Percentiles rank a stretch among this genome's conserved stretches.
These are phyloP conservation scores for Anastatus disparis DNA, from an alignment of 1,140 invertebrate genomes.

Conservation along the genomic window DNA sequence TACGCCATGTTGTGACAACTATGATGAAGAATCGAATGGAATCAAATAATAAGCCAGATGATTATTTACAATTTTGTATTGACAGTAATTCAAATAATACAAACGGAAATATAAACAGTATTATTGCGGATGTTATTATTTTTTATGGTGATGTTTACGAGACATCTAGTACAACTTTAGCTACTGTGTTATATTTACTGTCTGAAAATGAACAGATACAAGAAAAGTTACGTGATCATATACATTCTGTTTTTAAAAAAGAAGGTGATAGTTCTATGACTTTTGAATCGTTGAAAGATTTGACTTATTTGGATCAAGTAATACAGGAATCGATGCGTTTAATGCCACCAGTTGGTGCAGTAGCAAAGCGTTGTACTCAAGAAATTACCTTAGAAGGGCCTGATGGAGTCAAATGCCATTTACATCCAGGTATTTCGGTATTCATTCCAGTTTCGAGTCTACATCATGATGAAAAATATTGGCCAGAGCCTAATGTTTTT, in stretches of 20 bases:
- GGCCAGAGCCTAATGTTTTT: slow-evolving; percentile 72
- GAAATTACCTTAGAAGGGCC: slow-evolving; percentile 47
- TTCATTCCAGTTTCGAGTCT: slow-evolving; percentile 57
- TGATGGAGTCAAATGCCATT: slow-evolving; percentile 37
- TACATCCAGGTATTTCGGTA: slow-evolving; percentile 51
- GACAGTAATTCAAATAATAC: too few relatives aligned
- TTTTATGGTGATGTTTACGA: slow-evolving; percentile 66
- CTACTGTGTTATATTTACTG: slow-evolving; percentile 46
- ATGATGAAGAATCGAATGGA: slow-evolving; percentile 31
- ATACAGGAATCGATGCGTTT: slow-evolving; percentile 62
- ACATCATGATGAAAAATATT: slow-evolving; percentile 68
- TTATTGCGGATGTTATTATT: slow-evolving; percentile 47
- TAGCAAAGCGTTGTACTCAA: slow-evolving; percentile 52
- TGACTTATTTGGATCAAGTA: slow-evolving; percentile 70
- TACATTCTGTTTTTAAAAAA: slow-evolving; percentile 61
- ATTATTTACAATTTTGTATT: slow-evolving; percentile 49
- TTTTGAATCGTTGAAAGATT: slow-evolving; percentile 70
- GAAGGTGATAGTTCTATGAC: slow-evolving; percentile 67
- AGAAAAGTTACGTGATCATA: slow-evolving; percentile 63
- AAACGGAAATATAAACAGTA: background rate
- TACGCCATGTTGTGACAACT: slow-evolving; percentile 31
- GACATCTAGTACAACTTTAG: slow-evolving; percentile 63
- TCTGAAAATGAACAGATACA: slow-evolving; percentile 66
- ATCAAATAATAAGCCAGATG: slow-evolving; percentile 28
- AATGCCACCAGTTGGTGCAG: slow-evolving; percentile 50